Conservation (phyloP, 2,797 vertebrate species). For the Propithecus deckenii region DNA sequence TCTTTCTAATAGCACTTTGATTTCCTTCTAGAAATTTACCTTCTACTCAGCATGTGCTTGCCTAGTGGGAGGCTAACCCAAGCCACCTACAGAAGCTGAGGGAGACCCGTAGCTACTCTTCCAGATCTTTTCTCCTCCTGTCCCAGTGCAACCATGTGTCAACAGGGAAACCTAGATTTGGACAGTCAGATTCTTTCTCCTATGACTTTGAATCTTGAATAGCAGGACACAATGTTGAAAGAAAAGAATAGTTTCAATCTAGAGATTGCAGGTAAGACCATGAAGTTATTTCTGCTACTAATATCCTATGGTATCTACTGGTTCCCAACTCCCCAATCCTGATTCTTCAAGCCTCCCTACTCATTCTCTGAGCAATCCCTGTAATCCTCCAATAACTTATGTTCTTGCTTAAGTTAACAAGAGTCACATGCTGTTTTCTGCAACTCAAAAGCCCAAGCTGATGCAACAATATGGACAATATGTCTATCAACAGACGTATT, state of each 20-base stretch:
- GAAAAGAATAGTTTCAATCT: background rate
- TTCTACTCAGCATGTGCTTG: background rate
- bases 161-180: background rate
- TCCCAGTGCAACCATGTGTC: background rate
- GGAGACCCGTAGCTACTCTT: background rate
- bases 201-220: background rate
- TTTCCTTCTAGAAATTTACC: background rate
- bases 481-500: background rate
- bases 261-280: background rate
- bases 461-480: background rate
- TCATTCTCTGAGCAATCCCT: background rate
- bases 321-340: background rate
- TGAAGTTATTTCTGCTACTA: background rate
- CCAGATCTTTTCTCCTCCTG: background rate
- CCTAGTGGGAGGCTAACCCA: background rate
- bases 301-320: background rate
- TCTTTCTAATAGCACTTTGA: background rate
- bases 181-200: background rate
- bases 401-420: background rate
- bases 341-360: background rate
- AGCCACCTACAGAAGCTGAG: background rate
- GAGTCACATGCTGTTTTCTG: background rate
- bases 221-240: background rate
- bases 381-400: background rate
- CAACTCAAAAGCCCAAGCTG: background rate